Conservation (phyloP, 1,140 invertebrate genomes). For the Drosophila biarmipes region DNA sequence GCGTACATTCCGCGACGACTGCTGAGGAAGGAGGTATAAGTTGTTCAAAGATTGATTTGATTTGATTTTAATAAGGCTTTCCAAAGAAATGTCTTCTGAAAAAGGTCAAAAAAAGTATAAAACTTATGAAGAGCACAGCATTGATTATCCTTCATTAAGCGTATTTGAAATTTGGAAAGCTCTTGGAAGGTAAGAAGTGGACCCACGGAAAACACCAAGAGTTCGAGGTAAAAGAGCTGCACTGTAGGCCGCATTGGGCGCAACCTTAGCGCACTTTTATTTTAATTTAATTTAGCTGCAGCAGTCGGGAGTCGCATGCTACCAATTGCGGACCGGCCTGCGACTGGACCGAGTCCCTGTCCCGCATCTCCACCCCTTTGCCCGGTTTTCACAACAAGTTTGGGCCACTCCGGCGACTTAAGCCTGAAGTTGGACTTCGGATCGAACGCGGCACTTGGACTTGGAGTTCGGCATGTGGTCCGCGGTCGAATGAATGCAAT, state of each 20-base stretch:
- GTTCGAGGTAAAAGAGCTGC: neutral
- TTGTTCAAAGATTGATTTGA: too few relatives aligned
- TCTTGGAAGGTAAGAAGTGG: neutral
- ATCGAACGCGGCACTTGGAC: conserved; percentile 18
- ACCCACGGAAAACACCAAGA: neutral
- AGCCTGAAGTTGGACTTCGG: conserved; percentile 33
- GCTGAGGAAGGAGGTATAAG: too few relatives aligned
- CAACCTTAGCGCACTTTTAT: conserved; percentile 73
- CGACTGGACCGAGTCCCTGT: neutral
- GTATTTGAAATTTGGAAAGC: neutral
- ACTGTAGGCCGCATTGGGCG: conserved; percentile 45
- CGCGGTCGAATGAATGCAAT: conserved; percentile 57
- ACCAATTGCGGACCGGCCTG: conserved; percentile 38
- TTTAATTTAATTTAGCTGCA: conserved; percentile 78
- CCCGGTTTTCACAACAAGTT: conserved; percentile 50
- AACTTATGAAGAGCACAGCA: too few relatives aligned
- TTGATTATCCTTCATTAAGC: too few relatives aligned
- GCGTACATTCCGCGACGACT: too few relatives aligned
- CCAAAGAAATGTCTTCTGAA: too few relatives aligned
- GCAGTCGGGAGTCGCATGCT: conserved; percentile 61
- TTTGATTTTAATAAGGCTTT: too few relatives aligned
- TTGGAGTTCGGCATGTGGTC: conserved; percentile 31
- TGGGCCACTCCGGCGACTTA: conserved; percentile 26
- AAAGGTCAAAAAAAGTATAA: too few relatives aligned
- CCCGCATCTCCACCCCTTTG: neutral